These are phyloP conservation scores for Malacoraja senta DNA, from an alignment of 2,797 vertebrate species.

Conservation along the genomic window DNA sequence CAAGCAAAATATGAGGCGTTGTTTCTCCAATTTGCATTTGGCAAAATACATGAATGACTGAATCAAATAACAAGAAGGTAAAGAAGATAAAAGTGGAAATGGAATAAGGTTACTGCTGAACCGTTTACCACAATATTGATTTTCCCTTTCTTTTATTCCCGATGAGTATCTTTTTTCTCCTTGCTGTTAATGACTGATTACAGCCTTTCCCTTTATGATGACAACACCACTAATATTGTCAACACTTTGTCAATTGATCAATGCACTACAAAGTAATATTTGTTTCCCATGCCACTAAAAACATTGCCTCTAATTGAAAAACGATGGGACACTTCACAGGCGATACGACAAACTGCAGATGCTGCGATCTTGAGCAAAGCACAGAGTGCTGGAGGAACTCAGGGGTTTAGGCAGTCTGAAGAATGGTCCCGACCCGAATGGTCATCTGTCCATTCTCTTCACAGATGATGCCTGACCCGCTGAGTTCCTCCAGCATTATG, in stretches of 20 bases:
- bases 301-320: slow-evolving; percentile 24
- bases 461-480: too few relatives aligned
- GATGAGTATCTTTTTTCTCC: slow-evolving; percentile 46
- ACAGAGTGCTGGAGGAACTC: too few relatives aligned
- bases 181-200: slow-evolving; percentile 58
- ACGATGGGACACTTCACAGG: too few relatives aligned
- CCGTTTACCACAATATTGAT: slow-evolving; percentile 54
- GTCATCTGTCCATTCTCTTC: too few relatives aligned
- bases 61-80: not conserved
- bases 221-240: slow-evolving; percentile 60
- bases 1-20: too few relatives aligned
- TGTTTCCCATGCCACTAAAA: slow-evolving; percentile 47
- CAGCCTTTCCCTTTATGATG: slow-evolving; percentile 61
- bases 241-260: slow-evolving; percentile 57
- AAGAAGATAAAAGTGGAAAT: not conserved
- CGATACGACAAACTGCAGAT: too few relatives aligned
- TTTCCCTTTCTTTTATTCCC: slow-evolving; percentile 46
- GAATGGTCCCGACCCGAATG: too few relatives aligned
- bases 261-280: slow-evolving; percentile 49
- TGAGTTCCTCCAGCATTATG: too few relatives aligned
- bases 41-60: not conserved
- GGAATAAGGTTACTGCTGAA: not conserved
- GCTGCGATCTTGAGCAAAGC: too few relatives aligned
- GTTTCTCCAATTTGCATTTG: too few relatives aligned
- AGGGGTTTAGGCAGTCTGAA: too few relatives aligned